Evolutionary conservation across 2,888 invertebrate genomes (phyloP).

Genomic region (Tanytarsus gracilentus): DNA sequence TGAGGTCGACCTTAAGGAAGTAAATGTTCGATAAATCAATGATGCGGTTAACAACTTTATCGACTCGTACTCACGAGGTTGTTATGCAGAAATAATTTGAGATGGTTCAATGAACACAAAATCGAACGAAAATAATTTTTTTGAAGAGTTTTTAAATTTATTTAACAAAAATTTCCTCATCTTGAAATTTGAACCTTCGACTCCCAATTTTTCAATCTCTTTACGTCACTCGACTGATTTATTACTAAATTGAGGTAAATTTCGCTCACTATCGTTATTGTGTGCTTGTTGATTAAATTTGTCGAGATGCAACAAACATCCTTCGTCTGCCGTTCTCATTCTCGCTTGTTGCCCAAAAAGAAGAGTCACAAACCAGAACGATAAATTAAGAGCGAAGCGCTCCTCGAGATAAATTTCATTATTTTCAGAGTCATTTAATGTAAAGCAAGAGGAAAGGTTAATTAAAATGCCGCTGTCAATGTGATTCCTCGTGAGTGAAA

Average conservation of each 20-base stretch:
- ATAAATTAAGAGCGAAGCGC: conserved; percentile 15
- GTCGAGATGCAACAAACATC: no score
- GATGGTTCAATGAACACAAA: neutral
- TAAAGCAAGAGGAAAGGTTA: conserved; percentile 3
- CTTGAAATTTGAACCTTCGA: no score
- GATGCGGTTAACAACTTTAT: conserved; percentile 11
- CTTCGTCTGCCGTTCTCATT: neutral
- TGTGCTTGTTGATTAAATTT: no score
- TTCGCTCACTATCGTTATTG: no score
- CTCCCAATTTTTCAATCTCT: no score
- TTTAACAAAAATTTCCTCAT: no score
- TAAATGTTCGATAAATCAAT: conserved; percentile 3
- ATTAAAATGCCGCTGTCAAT: conserved; percentile 22
- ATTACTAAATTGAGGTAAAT: no score
- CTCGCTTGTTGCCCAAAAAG: neutral
- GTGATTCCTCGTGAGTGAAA: neutral
- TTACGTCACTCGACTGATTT: no score
- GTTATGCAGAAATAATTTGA: neutral
- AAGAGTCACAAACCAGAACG: conserved; percentile 2
- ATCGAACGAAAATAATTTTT: neutral
- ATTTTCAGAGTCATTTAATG: conserved; percentile 19
- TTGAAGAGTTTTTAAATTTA: no score
- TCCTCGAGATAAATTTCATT: conserved; percentile 22
- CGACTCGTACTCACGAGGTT: neutral
- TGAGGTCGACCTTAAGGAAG: neutral